Evolutionary conservation across 1,140 invertebrate species (phyloP).

Genomic region (Drosophila miranda): DNA sequence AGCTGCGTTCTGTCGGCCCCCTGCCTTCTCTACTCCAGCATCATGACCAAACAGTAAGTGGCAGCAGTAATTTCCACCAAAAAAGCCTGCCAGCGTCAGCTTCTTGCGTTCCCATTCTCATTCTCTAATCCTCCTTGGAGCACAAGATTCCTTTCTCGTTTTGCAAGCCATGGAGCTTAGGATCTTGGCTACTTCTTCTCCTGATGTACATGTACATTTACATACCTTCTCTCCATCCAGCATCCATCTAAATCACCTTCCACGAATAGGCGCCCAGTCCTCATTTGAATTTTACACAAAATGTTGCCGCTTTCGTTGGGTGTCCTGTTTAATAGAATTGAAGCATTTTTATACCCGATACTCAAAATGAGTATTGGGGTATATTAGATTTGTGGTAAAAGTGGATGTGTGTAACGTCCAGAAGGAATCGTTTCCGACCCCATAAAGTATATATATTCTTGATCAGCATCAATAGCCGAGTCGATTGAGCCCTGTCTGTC

Average conservation of each 20-base stretch:
- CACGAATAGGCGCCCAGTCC: constrained; percentile 7
- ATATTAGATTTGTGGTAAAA: too few species aligned
- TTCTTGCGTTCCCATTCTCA: background rate
- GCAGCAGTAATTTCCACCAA: constrained; percentile 26
- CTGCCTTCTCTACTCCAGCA: constrained; percentile 91
- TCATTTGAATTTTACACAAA: constrained; percentile 71
- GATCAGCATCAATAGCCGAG: too few species aligned
- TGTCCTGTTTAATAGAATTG: constrained; percentile 60
- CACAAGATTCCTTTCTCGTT: constrained; percentile 8
- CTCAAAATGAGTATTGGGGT: too few species aligned
- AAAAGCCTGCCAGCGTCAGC: background rate
- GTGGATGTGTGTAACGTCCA: too few species aligned
- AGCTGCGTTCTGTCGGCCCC: constrained; percentile 91
- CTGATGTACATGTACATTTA: constrained; percentile 12
- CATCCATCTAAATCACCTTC: constrained; percentile 52
- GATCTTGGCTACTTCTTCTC: background rate
- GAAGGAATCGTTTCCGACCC: too few species aligned
- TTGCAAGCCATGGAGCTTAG: constrained; percentile 47
- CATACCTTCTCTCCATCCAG: constrained; percentile 27
- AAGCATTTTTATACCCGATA: too few species aligned
- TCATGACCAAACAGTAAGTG: constrained; percentile 87
- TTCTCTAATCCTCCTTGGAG: too few species aligned
- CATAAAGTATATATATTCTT: too few species aligned
- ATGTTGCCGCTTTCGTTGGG: constrained; percentile 40
- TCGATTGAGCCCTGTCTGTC: too few species aligned